These are phyloP conservation scores for Temnothorax rugatulus DNA, from an alignment of 2,888 invertebrate species.

Conservation along the genomic window DNA sequence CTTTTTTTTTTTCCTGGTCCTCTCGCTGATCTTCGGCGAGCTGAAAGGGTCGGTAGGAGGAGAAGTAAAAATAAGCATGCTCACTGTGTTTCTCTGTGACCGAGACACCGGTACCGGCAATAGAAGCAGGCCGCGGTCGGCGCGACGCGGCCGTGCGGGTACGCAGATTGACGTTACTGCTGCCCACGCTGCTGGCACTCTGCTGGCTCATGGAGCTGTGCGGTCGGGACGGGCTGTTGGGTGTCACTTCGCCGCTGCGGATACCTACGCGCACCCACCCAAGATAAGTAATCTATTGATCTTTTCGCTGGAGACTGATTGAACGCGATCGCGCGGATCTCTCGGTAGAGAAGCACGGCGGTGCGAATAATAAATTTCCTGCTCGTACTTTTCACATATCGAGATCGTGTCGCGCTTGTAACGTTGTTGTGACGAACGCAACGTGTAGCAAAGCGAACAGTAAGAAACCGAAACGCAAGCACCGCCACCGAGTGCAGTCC, in stretches of 20 bases:
- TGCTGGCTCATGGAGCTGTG: constrained; percentile 94
- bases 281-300: constrained; percentile 76
- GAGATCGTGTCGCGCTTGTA: constrained; percentile 24
- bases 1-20: neutral
- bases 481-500: constrained; percentile 67
- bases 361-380: neutral
- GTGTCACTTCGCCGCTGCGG: constrained; percentile 92
- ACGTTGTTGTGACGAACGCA: constrained; percentile 23
- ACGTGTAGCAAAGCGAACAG: constrained; percentile 48
- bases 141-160: constrained; percentile 89
- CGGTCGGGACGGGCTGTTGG: constrained; percentile 92
- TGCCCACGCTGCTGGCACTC: constrained; percentile 88
- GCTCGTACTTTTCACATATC: neutral
- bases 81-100: constrained; percentile 86
- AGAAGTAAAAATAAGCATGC: constrained; percentile 81
- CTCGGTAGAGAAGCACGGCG: constrained; percentile 15
- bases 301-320: constrained; percentile 50
- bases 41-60: constrained; percentile 38
- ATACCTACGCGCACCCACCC: constrained; percentile 87
- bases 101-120: constrained; percentile 94
- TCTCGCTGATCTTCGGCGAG: neutral
- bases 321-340: constrained; percentile 40
- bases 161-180: constrained; percentile 87
- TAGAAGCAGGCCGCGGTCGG: constrained; percentile 93
- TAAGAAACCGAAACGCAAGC: constrained; percentile 69